Conservation (phyloP, 2,113 vertebrate species). For the Serilophus lunatus region DNA sequence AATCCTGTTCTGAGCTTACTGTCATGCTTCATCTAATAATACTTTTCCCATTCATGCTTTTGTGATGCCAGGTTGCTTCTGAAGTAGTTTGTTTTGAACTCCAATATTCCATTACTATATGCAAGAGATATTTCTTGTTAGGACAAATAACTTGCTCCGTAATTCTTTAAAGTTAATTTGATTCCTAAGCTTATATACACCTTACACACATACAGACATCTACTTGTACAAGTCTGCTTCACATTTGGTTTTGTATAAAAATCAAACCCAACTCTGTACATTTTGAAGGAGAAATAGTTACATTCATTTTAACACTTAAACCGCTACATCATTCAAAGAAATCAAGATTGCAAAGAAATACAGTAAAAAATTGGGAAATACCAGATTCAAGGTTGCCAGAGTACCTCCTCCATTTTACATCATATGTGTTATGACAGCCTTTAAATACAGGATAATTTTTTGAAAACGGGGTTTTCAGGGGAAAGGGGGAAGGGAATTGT, state of each 20-base stretch:
- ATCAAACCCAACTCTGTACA: not conserved
- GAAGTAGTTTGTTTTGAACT: constrained; percentile 23
- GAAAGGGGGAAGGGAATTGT: too few species aligned
- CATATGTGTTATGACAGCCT: not conserved
- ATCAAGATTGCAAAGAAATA: not conserved
- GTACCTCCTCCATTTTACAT: not conserved
- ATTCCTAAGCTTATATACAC: not conserved
- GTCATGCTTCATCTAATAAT: not conserved
- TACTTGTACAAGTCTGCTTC: not conserved
- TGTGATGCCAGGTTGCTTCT: not conserved
- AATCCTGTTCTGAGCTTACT: not conserved
- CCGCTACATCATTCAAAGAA: not conserved
- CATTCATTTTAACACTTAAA: not conserved
- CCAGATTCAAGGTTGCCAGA: not conserved
- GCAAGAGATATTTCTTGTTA: not conserved
- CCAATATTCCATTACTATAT: not conserved
- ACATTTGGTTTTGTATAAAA: not conserved
- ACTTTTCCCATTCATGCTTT: not conserved
- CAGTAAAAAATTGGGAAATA: not conserved
- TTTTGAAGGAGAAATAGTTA: not conserved
- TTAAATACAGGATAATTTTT: not conserved
- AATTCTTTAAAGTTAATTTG: not conserved
- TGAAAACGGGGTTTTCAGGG: too few species aligned
- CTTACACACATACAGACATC: not conserved
- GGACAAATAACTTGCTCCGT: not conserved